Base-by-base conservation (phyloP, 2,888 invertebrate species). In the Lamellibrachia columna region DNA sequence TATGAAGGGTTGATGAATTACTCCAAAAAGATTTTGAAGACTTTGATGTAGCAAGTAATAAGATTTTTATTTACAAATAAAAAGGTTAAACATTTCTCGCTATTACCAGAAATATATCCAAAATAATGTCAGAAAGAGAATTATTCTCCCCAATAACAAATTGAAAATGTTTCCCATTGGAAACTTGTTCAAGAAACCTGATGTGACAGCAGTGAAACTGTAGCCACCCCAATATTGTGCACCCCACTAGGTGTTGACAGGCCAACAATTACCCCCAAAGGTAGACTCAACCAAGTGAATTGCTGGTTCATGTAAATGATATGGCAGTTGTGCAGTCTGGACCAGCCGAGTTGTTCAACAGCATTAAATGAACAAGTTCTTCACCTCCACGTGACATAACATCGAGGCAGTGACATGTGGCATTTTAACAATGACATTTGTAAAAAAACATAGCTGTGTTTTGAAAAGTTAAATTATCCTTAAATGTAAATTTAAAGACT, bases 141-240 rank as follows among this genome's bases (percentile, higher is more conserved):
- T 58, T 58, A 3, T 75, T 75, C 75, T 15, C 75, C 75, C 22
- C 75, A 15, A 22, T 22, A 75, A 75, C 75, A 22, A 75, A 75
- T 75, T n/a, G n/a, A n/a, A 75, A 75, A 75, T 75, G 75, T 75
- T 75, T 75, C 6, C 22, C 75, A 75, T 22, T 22, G 75, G 75
- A 22, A 22, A 75, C 75, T 75, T 75, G 75, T 75, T 22, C 22
- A 75, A n/a, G 75, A 75, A 75, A 75, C 75, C 75, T 22, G 75
- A 75, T n/a, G 22, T 22, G n/a, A 6, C 75, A 22, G 75, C 75
- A 75, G 75, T 75, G 75, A 75, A 75, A 75, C 75, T 75, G 75
- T 75, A 75, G 75, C 75, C 75, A 75, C 75, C 75, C 75, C 75
- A 75, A 75, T 75, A 75, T 22, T 75, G 75, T 75, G 75, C 75